phyloP scores from a whole-genome alignment of 2,113 vertebrate genomes.

The Chaetura pelagica region DNA sequence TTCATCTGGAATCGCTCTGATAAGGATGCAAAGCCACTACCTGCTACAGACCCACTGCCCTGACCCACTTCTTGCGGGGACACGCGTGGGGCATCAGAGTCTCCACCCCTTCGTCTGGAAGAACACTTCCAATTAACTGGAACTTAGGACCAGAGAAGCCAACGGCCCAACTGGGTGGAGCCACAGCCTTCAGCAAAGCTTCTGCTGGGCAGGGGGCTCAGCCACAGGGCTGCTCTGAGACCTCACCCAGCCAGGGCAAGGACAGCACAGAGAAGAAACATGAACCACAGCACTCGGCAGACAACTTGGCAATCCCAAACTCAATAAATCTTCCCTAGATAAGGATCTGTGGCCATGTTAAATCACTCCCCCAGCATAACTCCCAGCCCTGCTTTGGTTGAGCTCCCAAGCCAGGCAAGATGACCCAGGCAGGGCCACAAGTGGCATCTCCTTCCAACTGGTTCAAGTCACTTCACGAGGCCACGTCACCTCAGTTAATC shows the following conservation, averaged over 20 bases:
- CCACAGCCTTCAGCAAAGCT: not conserved
- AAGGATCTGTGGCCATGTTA: fast-evolving
- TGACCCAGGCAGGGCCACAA: fast-evolving
- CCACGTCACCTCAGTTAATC: not conserved
- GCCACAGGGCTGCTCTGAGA: fast-evolving
- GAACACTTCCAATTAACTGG: not conserved
- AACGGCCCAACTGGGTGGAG: not conserved
- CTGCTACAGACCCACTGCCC: no score
- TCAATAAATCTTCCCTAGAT: not conserved
- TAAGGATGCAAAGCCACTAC: no score
- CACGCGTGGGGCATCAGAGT: no score
- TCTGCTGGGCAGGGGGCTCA: fast-evolving
- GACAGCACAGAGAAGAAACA: not conserved
- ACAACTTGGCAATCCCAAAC: not conserved
- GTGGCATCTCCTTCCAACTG: not conserved
- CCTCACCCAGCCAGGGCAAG: not conserved
- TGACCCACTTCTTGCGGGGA: no score
- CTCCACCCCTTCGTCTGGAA: not conserved
- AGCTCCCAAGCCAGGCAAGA: not conserved
- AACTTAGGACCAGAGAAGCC: not conserved
- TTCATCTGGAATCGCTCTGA: no score
- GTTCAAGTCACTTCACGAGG: not conserved
- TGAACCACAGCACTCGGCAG: not conserved
- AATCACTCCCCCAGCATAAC: not conserved
- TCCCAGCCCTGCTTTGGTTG: not conserved